Conservation (phyloP, 2,797 vertebrate genomes). For the Zenarchopterus dispar region DNA sequence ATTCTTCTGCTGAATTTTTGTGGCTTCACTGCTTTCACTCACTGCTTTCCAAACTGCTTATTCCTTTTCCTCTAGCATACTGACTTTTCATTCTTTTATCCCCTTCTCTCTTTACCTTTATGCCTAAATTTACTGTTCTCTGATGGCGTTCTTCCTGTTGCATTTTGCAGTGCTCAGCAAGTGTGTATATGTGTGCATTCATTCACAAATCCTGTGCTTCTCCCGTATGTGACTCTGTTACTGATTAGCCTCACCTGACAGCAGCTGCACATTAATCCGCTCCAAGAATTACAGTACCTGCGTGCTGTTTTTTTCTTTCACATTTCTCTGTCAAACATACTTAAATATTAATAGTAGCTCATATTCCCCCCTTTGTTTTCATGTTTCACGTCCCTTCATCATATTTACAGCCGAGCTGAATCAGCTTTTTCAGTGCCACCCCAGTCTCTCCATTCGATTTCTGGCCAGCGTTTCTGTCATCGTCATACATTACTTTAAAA, state of each 20-base stretch:
- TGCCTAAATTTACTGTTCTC: constrained; percentile 8
- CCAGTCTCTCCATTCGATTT: neutral
- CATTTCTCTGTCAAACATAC: neutral
- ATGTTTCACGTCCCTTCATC: neutral
- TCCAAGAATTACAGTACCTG: neutral
- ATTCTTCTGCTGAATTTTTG: constrained; percentile 4
- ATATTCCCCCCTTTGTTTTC: constrained; percentile 1
- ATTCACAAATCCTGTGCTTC: constrained; percentile 43
- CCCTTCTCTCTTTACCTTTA: neutral
- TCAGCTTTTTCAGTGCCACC: neutral
- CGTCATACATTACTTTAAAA: too few species aligned
- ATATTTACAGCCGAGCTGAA: neutral
- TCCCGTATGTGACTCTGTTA: constrained; percentile 16
- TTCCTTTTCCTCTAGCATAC: neutral
- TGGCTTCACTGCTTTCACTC: neutral
- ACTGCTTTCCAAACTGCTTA: neutral
- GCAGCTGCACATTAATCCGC: constrained; percentile 10
- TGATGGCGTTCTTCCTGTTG: constrained; percentile 19
- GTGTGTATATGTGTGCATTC: constrained; percentile 15
- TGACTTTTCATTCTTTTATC: neutral
- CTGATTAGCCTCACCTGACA: constrained; percentile 17
- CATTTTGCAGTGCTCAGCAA: constrained; percentile 32
- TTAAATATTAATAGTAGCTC: neutral
- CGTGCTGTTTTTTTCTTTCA: neutral
- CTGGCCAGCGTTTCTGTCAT: neutral